Conservation (phyloP, 1,140 invertebrate species). For the Grapholita molesta region DNA sequence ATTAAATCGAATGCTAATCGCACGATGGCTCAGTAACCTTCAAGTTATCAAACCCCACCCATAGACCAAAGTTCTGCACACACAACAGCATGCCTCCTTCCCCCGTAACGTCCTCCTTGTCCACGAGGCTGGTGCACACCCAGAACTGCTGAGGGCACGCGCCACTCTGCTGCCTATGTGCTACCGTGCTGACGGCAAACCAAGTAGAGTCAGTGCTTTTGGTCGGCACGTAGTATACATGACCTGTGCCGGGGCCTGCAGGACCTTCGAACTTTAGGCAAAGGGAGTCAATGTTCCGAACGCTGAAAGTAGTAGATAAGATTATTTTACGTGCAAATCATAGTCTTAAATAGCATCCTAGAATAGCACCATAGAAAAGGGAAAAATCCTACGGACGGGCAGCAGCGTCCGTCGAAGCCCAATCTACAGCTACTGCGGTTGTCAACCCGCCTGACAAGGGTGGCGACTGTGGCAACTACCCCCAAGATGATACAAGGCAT, state of each 20-base stretch:
- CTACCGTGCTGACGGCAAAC: conserved; percentile 45
- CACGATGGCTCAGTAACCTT: conserved; percentile 45
- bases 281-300: conserved; percentile 39
- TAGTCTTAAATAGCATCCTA: no score
- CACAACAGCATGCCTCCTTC: conserved; percentile 38
- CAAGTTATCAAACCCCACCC: conserved; percentile 44
- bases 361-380: no score
- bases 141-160: conserved; percentile 29
- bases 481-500: no score
- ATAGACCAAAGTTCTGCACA: conserved; percentile 34
- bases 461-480: no score
- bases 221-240: conserved; percentile 31
- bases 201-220: conserved; percentile 30
- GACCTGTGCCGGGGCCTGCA: not conserved
- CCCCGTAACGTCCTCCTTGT: conserved; percentile 23
- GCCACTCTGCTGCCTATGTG: conserved; percentile 35
- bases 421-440: no score
- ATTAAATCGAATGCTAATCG: not conserved
- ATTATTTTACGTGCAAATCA: no score
- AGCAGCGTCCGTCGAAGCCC: no score
- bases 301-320: conserved; percentile 28
- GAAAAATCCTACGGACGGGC: no score
- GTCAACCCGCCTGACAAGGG: no score
- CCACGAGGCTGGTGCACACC: conserved; percentile 39
- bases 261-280: conserved; percentile 29